These are phyloP conservation scores for Drosophila miranda DNA, from an alignment of 1,140 invertebrate species.

Conservation along the genomic window DNA sequence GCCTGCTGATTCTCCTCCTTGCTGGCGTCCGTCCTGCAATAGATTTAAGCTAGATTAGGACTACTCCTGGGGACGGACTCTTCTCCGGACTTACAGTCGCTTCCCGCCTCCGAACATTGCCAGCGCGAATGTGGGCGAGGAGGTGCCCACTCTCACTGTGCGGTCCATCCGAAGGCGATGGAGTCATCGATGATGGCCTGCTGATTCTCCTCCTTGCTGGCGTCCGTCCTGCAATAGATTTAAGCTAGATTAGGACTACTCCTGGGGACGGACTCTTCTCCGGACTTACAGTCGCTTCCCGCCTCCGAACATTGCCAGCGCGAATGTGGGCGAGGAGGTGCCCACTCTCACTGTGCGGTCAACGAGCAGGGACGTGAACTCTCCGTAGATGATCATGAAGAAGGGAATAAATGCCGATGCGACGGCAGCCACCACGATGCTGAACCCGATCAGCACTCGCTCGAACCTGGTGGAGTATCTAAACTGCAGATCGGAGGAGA, in stretches of 20 bases:
- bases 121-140: constrained; percentile 84
- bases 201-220: too few relatives aligned
- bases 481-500: constrained; percentile 82
- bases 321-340: constrained; percentile 84
- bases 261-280: too few relatives aligned
- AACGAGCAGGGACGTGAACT: constrained; percentile 87
- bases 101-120: constrained; percentile 85
- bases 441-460: constrained; percentile 83
- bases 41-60: background rate
- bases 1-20: constrained; percentile 84
- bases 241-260: too few relatives aligned
- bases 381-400: constrained; percentile 86
- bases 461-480: constrained; percentile 86
- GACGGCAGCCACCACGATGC: constrained; percentile 68
- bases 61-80: too few relatives aligned
- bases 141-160: constrained; percentile 83
- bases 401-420: constrained; percentile 84
- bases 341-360: constrained; percentile 84
- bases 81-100: constrained; percentile 54
- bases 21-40: constrained; percentile 83
- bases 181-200: too few relatives aligned
- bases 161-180: too few relatives aligned
- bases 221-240: too few relatives aligned
- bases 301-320: constrained; percentile 85
- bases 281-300: constrained; percentile 81